A percentile compares a stretch with the other conserved stretches of the same genome.
Conservation (phyloP, 2,888 invertebrate genomes). For the Drosophila atroscutellata region DNA sequence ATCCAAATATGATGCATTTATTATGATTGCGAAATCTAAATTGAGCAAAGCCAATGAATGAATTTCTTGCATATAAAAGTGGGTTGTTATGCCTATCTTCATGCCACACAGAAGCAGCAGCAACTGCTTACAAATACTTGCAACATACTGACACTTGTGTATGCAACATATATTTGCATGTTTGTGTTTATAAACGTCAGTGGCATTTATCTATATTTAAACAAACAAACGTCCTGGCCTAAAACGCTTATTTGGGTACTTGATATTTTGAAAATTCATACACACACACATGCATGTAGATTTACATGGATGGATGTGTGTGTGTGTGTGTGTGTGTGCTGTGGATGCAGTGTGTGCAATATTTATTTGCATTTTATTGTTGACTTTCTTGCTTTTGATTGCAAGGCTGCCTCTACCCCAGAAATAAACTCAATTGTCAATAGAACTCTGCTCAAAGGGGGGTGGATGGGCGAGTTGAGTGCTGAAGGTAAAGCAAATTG, state of each 20-base stretch:
- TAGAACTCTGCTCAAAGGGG: conserved; percentile 8
- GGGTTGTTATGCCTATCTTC: conserved; percentile 61
- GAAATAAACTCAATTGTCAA: conserved; percentile 54
- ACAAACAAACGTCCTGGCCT: conserved; percentile 64
- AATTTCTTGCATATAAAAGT: conserved; percentile 56
- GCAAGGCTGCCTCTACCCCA: conserved; percentile 36
- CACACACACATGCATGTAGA: conserved; percentile 1
- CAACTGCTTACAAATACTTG: conserved; percentile 16
- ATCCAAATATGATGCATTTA: conserved; percentile 57
- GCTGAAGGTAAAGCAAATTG: conserved; percentile 42
- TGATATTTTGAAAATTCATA: conserved; percentile 71
- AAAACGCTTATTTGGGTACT: conserved; percentile 72
- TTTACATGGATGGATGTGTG: background rate
- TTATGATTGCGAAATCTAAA: conserved; percentile 64
- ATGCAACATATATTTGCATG: conserved; percentile 30
- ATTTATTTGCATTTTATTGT: conserved; percentile 71
- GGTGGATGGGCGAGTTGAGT: background rate
- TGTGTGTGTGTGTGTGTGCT: background rate
- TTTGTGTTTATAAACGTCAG: conserved; percentile 60
- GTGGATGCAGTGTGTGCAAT: conserved; percentile 46
- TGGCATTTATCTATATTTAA: conserved; percentile 78
- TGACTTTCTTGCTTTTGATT: conserved; percentile 70
- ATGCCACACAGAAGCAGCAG: conserved; percentile 38
- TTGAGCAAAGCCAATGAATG: conserved; percentile 40
- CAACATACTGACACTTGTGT: conserved; percentile 34